Base-by-base conservation (phyloP, 2,113 vertebrate species). In the Pterocles burchelli region DNA sequence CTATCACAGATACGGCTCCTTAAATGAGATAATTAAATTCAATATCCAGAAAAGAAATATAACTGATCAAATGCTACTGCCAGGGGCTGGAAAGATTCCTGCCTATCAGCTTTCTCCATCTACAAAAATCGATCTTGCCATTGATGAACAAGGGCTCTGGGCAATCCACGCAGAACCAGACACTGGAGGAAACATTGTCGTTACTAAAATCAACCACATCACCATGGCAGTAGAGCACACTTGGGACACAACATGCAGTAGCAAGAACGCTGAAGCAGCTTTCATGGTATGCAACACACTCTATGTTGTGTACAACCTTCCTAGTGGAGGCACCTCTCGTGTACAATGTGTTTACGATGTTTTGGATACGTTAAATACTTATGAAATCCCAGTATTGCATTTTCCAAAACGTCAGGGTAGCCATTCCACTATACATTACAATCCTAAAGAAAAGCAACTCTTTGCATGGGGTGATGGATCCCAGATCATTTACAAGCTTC, bases 391-490 rank as follows among this genome's bases (percentile, higher is more conserved):
- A 4, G 95, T 94, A 10, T 29, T 99, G 81, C 99, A 98, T 80
- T 99, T 99, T 85, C 99, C 99, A 5, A 99, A 98, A 75, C 98
- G 97, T 41, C 98, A 98, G 55, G 98, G 98, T 46, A 98, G 98
- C 92, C 99, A 99, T 82, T 98, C 98, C 77, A 97, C 98, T 92
- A 94, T 99, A 76, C 98, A 99, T 66, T 99, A 99, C 97, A 98
- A 99, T 63, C 98, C 98, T 2, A 98, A 98, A 93, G 99, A 99
- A 67, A 98, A 98, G 75, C 98, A 99, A 58, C 98, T 99, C 49
- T 99, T 99, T 17, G 98, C 99, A 57, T 99, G 99, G 99, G 99
- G 99, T 55, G 99, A 99, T 57, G 99, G 99, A 41, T 99, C 98
- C 97, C 99, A 99, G 97, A 99, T 99, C 7, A 95, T 99, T 94